phyloP scores from a whole-genome alignment of 2,797 vertebrate genomes.

The Muscicapa striata region DNA sequence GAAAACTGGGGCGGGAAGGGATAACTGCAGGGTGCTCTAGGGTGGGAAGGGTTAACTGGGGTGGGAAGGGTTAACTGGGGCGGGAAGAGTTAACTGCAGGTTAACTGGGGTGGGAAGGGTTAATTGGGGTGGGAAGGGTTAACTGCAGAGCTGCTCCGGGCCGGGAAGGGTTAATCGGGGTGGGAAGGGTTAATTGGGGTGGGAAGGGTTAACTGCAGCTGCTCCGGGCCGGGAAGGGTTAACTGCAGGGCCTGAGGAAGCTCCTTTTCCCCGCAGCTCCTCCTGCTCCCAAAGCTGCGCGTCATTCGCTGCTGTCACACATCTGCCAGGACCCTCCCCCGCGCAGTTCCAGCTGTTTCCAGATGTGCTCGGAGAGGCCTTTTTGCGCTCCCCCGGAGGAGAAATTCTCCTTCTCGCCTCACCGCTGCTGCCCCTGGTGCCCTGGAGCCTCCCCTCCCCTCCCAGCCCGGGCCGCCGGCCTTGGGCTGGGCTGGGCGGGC shows the following conservation, averaged over 20 bases:
- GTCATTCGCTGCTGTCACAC: neutral
- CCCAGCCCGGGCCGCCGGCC: neutral
- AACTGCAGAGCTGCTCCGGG: neutral
- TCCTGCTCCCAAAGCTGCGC: neutral
- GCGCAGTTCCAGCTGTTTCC: neutral
- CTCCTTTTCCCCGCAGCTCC: neutral
- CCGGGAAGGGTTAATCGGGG: neutral
- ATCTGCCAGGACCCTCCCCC: neutral
- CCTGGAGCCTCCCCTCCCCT: neutral
- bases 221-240: neutral
- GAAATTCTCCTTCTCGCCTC: neutral
- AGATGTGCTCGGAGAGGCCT: neutral
- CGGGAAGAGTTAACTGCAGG: neutral
- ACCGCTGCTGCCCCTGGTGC: neutral
- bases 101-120: neutral
- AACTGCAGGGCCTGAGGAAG: neutral
- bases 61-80: neutral
- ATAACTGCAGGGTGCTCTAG: no score
- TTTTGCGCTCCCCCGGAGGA: fast-evolving
- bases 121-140: neutral
- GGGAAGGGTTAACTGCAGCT: neutral
- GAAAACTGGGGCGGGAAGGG: no score
- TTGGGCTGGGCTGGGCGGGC: neutral
- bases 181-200: neutral
- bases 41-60: no score